Base-by-base conservation (phyloP, 2,888 invertebrate genomes). In the Tiliacea aurago region DNA sequence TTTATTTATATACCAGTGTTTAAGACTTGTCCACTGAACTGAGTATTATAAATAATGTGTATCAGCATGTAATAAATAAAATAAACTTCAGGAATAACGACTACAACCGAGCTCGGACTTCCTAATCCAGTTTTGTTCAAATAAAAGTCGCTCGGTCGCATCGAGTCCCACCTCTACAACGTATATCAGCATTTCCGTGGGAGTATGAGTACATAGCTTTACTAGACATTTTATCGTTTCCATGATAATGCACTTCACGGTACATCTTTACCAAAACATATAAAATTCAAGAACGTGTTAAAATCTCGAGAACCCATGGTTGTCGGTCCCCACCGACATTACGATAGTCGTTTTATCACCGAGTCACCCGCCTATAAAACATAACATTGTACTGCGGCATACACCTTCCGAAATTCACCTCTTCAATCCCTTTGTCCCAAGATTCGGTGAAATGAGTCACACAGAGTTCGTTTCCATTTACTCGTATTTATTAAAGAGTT, bases 321-420 rank as follows among this genome's bases (percentile, higher is more conserved):
- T 87, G 77, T 56, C 20, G 59, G 56, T 64, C 51, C 76, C 79
- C 84, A 81, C 84, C 84, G 86, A 87, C 89, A 88, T 89, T 81
- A 89, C 89, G 89, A 90, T 88, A 86, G 87, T 85, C 88, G 87
- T 90, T 93, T 93, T 93, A 93, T 92, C 89, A 90, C 92, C 90
- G 80, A 82, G 87, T 88, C 87, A 85, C 87, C 88, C 85, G 77
- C 65, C 84, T 82, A 82, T 85, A 85, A 86, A 85, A 82, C 85
- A 86, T 83, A 82, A 85, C 82, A 82, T 71, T 76, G 75, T 84
- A 66, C 80, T 64, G 73, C 65, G 80, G 79, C 56, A 37, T 80
- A 83, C 70, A 86, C 84, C 87, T 86, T 85, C 80, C 75, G 78
- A 81, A 81, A 85, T 86, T 78, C 80, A 84, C 78, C 80, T 85